Evolutionary conservation across 2,888 invertebrate genomes (phyloP), one percentile per base, ranked within the genome.

Genomic region (Chouioia cunea): DNA sequence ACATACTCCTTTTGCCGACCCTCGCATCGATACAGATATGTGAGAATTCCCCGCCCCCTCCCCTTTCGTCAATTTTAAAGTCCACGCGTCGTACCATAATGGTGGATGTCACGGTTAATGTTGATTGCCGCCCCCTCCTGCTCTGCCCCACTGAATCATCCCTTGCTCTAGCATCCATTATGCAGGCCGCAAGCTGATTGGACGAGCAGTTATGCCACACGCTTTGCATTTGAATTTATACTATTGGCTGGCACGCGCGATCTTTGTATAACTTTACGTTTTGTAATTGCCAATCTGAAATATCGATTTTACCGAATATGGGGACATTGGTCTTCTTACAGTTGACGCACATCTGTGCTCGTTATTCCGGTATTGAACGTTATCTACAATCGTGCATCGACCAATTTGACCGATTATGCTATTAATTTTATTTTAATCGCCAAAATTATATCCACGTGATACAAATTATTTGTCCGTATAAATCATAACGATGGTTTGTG

Each of bases 61-160:
- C 46, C 16, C 46, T 20, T 4, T 10, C 23, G 46, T 16, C 18
- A 43, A 20, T 66, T 75, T 72, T 66, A 72, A 73, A 72, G 59
- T 67, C 73, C 65, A 56, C 72, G 59, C 54, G 62, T 62, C 64
- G 53, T 68, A 63, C 48, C 57, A 60, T 75, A 75, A 74, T 74
- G 72, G 70, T 56, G 65, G 68, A 65, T 65, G 70, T 74, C 72
- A 71, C 70, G 71, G 65, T 54, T 69, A 65, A 69, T 72, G 65
- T 65, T 66, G 73, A 73, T 73, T 73, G 73, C 60, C 12, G 44
- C 65, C 64, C 18, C 69, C 50, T n/a, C 4, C 4, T 23, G 27
- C 50, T 18, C 3, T 22, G 43, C 52, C 20, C 20, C 23, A 16
- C 23, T n/a, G 56, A 27, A 58, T 57, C 66, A 59, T 66, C 60